These are phyloP conservation scores for Pangasius djambal DNA, from an alignment of 2,797 vertebrate species.

Conservation along the genomic window DNA sequence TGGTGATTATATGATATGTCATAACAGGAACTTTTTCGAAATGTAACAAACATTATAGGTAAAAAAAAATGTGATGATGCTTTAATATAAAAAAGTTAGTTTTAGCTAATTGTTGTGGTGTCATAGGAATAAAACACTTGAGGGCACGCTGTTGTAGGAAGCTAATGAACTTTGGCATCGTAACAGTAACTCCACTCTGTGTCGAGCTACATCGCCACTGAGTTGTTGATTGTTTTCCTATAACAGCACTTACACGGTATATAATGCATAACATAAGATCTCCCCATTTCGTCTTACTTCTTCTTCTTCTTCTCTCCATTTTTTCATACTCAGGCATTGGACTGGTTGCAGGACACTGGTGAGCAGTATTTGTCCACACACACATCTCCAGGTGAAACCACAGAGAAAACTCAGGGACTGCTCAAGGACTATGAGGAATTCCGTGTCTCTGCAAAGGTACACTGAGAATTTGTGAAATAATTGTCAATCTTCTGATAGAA, in stretches of 20 bases:
- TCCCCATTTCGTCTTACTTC: neutral
- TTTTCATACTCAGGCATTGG: constrained; percentile 81
- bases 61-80: too few relatives aligned
- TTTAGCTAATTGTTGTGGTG: too few relatives aligned
- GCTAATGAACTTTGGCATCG: too few relatives aligned
- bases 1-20: neutral
- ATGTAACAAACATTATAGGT: neutral
- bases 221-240: neutral
- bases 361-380: constrained; percentile 94
- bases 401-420: constrained; percentile 89
- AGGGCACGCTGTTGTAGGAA: neutral
- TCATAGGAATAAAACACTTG: too few relatives aligned
- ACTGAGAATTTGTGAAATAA: neutral
- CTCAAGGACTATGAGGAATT: constrained; percentile 93
- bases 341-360: constrained; percentile 96
- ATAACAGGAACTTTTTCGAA: neutral
- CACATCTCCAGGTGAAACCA: constrained; percentile 84
- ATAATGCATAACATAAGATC: neutral
- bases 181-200: neutral
- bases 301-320: constrained; percentile 2
- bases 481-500: neutral
- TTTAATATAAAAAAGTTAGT: too few relatives aligned
- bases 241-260: neutral
- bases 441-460: constrained; percentile 92
- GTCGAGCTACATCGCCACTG: neutral